Conservation (phyloP, 2,113 vertebrate genomes). For the Xenopus borealis region DNA sequence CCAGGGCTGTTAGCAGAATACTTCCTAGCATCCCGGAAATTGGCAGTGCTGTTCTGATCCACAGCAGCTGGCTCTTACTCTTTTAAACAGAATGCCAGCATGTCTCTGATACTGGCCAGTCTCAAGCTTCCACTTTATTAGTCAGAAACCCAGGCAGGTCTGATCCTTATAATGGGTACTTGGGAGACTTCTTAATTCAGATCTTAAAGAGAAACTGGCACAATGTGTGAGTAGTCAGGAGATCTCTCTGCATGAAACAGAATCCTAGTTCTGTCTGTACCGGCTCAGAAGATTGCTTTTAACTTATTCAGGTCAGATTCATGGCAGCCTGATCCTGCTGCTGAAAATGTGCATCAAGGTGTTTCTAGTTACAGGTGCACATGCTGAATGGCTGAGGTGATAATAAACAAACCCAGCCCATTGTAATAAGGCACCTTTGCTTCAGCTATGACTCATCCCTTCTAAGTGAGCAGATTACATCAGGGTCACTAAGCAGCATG, state of each 20-base stretch:
- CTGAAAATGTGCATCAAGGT: background rate
- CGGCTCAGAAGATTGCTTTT: background rate
- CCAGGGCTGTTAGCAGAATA: too few species aligned
- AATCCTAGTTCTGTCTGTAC: background rate
- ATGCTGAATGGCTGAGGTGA: background rate
- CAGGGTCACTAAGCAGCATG: conserved; percentile 35
- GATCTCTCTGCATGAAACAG: background rate
- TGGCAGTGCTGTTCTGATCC: too few species aligned
- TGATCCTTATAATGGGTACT: too few species aligned
- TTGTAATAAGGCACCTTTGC: conserved; percentile 11
- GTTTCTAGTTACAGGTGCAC: conserved; percentile 16
- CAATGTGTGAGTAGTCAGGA: background rate
- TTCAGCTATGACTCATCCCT: conserved; percentile 34
- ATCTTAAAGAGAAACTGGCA: background rate
- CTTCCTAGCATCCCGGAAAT: too few species aligned
- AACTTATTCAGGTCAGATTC: background rate
- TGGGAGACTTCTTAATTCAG: too few species aligned
- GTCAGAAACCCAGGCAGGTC: too few species aligned
- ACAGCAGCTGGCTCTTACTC: too few species aligned
- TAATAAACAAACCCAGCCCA: conserved; percentile 6
- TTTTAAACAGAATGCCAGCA: too few species aligned
- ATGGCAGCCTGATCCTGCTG: background rate
- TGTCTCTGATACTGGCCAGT: too few species aligned
- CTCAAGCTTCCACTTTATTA: too few species aligned
- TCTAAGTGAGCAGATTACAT: conserved; percentile 38